Evolutionary conservation across 2,888 invertebrate species (phyloP).

Genomic region (Zonitis immaculata): DNA sequence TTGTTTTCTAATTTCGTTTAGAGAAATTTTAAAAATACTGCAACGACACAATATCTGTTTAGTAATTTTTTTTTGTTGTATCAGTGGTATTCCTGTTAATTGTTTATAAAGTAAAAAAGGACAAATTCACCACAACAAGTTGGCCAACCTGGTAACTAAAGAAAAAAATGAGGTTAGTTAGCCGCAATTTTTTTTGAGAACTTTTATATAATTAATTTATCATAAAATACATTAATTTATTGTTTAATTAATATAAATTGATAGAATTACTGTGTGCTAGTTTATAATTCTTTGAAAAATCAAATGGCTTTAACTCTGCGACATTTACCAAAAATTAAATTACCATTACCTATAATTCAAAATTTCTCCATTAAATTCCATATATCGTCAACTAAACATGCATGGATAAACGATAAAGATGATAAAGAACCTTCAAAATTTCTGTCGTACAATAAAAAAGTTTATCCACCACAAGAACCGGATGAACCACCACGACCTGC

Average conservation of each 20-base stretch:
- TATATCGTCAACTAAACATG: neutral
- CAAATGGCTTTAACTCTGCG: neutral
- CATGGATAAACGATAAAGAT: constrained; percentile 1
- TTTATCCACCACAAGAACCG: constrained; percentile 73
- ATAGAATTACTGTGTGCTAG: no score
- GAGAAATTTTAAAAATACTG: no score
- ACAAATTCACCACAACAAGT: no score
- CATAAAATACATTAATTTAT: no score
- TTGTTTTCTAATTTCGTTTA: no score
- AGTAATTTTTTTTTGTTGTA: neutral
- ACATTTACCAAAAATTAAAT: neutral
- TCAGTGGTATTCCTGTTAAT: neutral
- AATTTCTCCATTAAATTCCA: constrained; percentile 8
- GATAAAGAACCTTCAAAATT: constrained; percentile 53
- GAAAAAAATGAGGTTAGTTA: no score
- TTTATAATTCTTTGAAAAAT: neutral
- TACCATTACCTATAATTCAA: neutral
- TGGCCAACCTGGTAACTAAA: no score
- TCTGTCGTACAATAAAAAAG: constrained; percentile 64
- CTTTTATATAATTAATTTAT: no score
- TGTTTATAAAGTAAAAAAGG: no score
- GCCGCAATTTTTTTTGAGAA: no score
- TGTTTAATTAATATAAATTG: no score
- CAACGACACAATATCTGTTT: no score
- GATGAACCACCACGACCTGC: constrained; percentile 76